These are phyloP conservation scores for Lymantria dispar DNA, from an alignment of 2,888 invertebrate genomes.

Conservation along the genomic window DNA sequence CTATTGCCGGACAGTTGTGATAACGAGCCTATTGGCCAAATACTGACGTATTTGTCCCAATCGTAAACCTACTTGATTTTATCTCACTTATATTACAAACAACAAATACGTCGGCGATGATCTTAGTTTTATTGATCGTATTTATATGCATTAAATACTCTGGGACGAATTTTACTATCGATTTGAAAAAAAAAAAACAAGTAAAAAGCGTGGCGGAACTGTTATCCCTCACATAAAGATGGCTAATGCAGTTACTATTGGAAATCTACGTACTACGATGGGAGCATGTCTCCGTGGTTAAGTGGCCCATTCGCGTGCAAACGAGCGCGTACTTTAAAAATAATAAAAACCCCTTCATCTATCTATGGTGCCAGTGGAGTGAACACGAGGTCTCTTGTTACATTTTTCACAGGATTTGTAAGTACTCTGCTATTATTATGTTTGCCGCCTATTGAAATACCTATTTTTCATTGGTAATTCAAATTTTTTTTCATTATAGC, in stretches of 20 bases:
- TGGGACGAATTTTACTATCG: slow-evolving; percentile 41
- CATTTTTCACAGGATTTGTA: background rate
- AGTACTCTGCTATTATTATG: background rate
- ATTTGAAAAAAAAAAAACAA: slow-evolving; percentile 52
- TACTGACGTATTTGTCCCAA: slow-evolving; percentile 40
- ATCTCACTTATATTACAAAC: background rate
- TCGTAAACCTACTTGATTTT: slow-evolving; percentile 51
- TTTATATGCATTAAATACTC: slow-evolving; percentile 37
- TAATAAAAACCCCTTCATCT: slow-evolving; percentile 71
- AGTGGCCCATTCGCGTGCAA: slow-evolving; percentile 83
- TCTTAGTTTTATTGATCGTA: slow-evolving; percentile 46
- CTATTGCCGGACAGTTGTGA: slow-evolving; percentile 42
- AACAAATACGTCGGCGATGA: slow-evolving; percentile 42
- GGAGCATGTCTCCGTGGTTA: slow-evolving; percentile 76
- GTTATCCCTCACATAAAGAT: slow-evolving; percentile 72
- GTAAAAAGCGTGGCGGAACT: slow-evolving; percentile 76
- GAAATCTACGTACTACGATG: slow-evolving; percentile 55
- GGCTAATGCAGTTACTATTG: slow-evolving; percentile 66
- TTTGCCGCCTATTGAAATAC: background rate
- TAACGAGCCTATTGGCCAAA: slow-evolving; percentile 48
- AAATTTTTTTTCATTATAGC: too few relatives aligned
- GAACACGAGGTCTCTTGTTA: background rate
- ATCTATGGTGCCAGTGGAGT: slow-evolving; percentile 36
- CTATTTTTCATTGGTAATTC: too few relatives aligned
- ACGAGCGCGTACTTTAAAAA: slow-evolving; percentile 81